Evolutionary conservation across 2,888 invertebrate genomes (phyloP), one percentile per base, ranked within the genome.

Genomic region (Aquatica leii): DNA sequence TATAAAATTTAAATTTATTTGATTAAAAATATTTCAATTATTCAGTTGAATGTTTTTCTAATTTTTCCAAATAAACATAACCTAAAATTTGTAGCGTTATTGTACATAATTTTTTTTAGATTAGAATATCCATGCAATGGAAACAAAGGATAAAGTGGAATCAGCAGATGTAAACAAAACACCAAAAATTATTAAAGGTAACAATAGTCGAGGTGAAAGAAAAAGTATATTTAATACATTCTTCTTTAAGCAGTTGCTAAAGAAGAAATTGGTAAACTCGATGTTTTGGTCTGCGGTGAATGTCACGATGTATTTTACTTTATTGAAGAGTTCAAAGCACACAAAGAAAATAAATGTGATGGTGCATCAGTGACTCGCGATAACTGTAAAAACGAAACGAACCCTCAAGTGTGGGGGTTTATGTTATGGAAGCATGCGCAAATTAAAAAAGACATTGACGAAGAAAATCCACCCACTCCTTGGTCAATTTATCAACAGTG

Each of bases 321-420:
- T 78, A 80, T 92, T 53, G 91, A 93, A 76, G 90, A 91, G 69
- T 93, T 93, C 75, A 87, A 88, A 78, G 87, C 89, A 46, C 94
- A 94, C 75, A 90, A 90, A 74, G 65, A 69, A n/a, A 82, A 83
- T 11, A 85, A 83, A 54, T 89, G 90, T 71, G 83, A 85, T 34
- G 85, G 86, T 69, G 84, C 86, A 65, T 89, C 90, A 46, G 85
- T 85, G 56, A 86, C 90, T 37, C 85, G 88, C 73, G 89, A 83
- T 51, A 81, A 79, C 59, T 82, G 90, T 43, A 80, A 90, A 86
- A 87, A 87, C 78, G 93, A 93, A 79, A 87, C 87, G 62, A 92
- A 93, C 80, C 89, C 93, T 6, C 91, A 93, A 82, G 90, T 93
- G 8, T 93, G 94, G 93, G 93, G 92, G 37, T 94, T 93, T 76